These are phyloP conservation scores for Alsophila aescularia DNA, from an alignment of 2,888 invertebrate genomes.

Conservation along the genomic window DNA sequence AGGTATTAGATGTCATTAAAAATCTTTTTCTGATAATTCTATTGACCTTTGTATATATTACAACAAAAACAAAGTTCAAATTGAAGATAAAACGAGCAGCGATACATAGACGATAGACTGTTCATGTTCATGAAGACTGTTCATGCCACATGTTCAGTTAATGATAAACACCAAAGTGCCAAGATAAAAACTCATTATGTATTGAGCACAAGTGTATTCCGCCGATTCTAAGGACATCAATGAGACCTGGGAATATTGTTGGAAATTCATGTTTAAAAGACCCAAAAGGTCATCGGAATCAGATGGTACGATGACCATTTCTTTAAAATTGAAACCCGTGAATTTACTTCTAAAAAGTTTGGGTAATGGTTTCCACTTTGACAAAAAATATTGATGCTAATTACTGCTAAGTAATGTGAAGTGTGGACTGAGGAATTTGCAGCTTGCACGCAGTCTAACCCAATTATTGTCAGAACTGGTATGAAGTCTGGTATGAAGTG, in stretches of 20 bases:
- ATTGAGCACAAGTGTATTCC: slow-evolving; percentile 26
- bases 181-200: slow-evolving; percentile 28
- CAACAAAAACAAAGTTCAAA: slow-evolving; percentile 9
- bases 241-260: background rate
- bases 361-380: background rate
- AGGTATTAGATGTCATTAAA: background rate
- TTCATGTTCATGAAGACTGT: background rate
- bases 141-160: slow-evolving; percentile 11
- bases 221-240: slow-evolving; percentile 8
- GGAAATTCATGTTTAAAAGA: background rate
- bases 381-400: slow-evolving; percentile 5
- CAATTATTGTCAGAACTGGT: slow-evolving; percentile 31
- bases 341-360: too few species aligned
- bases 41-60: background rate
- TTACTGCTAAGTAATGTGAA: slow-evolving; percentile 19
- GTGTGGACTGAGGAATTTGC: slow-evolving; percentile 30
- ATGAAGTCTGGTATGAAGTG: slow-evolving; percentile 39
- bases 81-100: background rate
- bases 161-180: slow-evolving; percentile 19
- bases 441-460: slow-evolving; percentile 44
- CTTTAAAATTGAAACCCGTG: too few species aligned
- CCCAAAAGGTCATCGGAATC: background rate
- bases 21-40: background rate
- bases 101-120: too few species aligned
- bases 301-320: too few species aligned